Evolutionary conservation across 2,113 vertebrate genomes (phyloP).

Genomic region (Osmerus mordax): DNA sequence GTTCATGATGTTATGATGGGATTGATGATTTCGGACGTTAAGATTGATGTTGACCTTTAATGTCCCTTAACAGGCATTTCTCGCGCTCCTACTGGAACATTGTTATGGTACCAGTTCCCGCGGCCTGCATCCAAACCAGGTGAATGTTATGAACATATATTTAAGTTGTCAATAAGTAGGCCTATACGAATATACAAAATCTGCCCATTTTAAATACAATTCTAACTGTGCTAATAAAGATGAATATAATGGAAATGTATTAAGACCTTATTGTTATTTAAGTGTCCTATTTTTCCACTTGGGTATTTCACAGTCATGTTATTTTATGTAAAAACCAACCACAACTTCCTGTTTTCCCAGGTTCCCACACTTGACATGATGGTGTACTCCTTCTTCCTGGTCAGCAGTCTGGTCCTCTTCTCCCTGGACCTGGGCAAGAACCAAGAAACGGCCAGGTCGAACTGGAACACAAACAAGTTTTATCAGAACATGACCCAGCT

Average conservation of each 20-base stretch:
- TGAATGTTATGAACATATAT: not conserved
- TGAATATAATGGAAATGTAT: too few relatives aligned
- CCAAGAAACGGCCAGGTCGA: not conserved
- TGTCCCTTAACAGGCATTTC: conserved; percentile 20
- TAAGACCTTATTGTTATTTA: too few relatives aligned
- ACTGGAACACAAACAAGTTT: not conserved
- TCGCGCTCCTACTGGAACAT: conserved; percentile 16
- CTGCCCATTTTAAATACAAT: too few relatives aligned
- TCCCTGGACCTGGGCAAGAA: conserved; percentile 9
- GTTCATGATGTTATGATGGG: too few relatives aligned
- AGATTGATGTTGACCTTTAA: not conserved
- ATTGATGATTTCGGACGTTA: too few relatives aligned
- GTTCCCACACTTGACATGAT: conserved; percentile 21
- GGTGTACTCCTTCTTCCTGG: conserved; percentile 22
- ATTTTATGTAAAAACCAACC: too few relatives aligned
- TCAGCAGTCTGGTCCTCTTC: conserved; percentile 22
- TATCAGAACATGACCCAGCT: not conserved
- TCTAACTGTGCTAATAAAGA: too few relatives aligned
- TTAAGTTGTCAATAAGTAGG: too few relatives aligned
- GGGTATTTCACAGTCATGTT: too few relatives aligned
- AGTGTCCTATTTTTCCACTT: too few relatives aligned
- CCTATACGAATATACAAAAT: too few relatives aligned
- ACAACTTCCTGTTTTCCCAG: conserved; percentile 1
- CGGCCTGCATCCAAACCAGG: conserved; percentile 5
- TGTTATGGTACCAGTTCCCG: not conserved